Evolutionary conservation across 2,888 invertebrate genomes (phyloP), one percentile per base, ranked within the genome.

Genomic region (Heliothis peltigera): DNA sequence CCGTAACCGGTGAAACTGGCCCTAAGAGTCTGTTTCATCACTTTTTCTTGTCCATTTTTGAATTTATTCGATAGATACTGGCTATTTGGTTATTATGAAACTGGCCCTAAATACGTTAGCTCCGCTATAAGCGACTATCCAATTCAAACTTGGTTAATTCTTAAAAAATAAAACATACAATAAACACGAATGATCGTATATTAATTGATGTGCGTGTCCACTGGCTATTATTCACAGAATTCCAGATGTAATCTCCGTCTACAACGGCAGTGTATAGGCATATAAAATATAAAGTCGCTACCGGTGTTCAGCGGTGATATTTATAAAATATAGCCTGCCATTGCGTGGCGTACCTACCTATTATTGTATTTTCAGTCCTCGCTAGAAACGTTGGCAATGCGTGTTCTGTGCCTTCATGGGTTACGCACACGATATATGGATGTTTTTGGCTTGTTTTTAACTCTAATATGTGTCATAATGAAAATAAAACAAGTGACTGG

Each of bases 191-290:
- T 53, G 25, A 28, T 48, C 43, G 42, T 21, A 39, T 52, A 46
- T 55, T 52, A 69, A 56, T 70, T 53, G 28, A 61, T 53, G 61
- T 57, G 75, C 80, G 81, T 80, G 80, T 64, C 59, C 61, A 60
- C 64, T 69, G 68, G 17, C 19, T 66, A 69, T 80, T 70, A 78
- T 46, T 76, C 43, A 63, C 18, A 32, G 46, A 7, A n/a, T 4
- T 7, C 35, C 42, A 58, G 71, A 74, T 80, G 18, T 74, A 64
- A 74, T 80, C 81, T 61, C 32, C 4, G 25, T 28, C 64, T 32
- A 64, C 44, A 60, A 56, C 48, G 53, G 51, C 69, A 46, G 22
- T 66, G 67, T 61, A 70, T 28, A 47, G 28, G 53, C 28, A 67
- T 48, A 42, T 57, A 64, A 58, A 52, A 47, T 18, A 69, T 71